These are phyloP conservation scores for Pangasius djambal DNA, from an alignment of 2,797 vertebrate species.

Conservation along the genomic window DNA sequence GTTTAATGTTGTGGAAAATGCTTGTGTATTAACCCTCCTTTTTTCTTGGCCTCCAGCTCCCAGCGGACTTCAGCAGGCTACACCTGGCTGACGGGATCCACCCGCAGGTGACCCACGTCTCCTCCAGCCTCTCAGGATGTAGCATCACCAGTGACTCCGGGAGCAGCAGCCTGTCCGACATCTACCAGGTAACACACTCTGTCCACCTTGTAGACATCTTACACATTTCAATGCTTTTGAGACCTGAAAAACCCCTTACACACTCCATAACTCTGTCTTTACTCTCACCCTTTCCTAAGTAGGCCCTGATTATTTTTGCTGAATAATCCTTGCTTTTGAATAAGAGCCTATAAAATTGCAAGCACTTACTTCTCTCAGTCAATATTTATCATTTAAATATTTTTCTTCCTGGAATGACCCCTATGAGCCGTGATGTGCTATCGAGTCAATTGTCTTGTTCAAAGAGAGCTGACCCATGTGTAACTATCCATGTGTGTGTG, in stretches of 20 bases:
- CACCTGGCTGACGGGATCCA: slow-evolving; percentile 98
- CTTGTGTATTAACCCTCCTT: not conserved
- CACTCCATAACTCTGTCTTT: not conserved
- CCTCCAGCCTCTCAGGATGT: slow-evolving; percentile 99
- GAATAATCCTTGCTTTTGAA: not conserved
- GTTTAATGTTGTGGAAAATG: not conserved
- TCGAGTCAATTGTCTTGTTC: slow-evolving; percentile 43
- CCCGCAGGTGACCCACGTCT: slow-evolving; percentile 98
- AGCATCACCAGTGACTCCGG: slow-evolving; percentile 99
- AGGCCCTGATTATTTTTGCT: not conserved
- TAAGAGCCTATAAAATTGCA: not conserved
- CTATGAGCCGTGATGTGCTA: slow-evolving; percentile 41
- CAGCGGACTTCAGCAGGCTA: slow-evolving; percentile 98
- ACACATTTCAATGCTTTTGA: not conserved
- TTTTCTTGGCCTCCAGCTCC: slow-evolving; percentile 82
- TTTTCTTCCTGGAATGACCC: not conserved
- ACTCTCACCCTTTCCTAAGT: not conserved
- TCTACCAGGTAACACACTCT: slow-evolving; percentile 91
- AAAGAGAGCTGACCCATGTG: slow-evolving; percentile 17
- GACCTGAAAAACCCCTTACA: not conserved
- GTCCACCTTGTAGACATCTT: not conserved
- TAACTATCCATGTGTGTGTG: not conserved
- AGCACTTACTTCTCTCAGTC: not conserved
- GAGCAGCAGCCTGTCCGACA: slow-evolving; percentile 99
- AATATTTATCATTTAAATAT: slow-evolving; percentile 22